These are phyloP conservation scores for Actenoides lindsayi DNA, from an alignment of 2,113 vertebrate genomes.

Conservation along the genomic window DNA sequence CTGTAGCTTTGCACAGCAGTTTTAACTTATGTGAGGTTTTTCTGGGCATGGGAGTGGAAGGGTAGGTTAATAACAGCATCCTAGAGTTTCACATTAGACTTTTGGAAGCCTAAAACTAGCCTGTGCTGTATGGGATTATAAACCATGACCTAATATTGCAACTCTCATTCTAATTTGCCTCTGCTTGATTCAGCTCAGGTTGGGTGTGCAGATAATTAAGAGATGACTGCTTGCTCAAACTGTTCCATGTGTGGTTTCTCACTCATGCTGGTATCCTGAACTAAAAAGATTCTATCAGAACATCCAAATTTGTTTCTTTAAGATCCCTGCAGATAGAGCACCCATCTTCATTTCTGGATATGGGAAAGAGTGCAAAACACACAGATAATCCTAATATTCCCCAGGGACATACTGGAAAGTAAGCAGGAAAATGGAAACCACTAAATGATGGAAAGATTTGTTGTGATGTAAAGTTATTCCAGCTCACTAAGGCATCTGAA, in stretches of 20 bases:
- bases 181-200: not conserved
- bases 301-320: not conserved
- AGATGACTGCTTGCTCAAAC: not conserved
- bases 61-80: not conserved
- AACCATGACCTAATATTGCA: not conserved
- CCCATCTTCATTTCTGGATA: not conserved
- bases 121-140: not conserved
- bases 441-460: not conserved
- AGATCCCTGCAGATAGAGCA: not conserved
- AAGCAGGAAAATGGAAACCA: not conserved
- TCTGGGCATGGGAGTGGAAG: not conserved
- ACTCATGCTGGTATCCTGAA: not conserved
- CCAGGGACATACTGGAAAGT: rapidly evolving
- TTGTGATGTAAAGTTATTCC: not conserved
- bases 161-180: not conserved
- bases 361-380: not conserved
- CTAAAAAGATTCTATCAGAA: not conserved
- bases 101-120: not conserved
- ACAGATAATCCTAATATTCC: not conserved
- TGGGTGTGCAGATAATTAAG: not conserved
- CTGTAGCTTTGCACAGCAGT: not conserved
- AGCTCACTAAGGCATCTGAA: not conserved
- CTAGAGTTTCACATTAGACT: not conserved
- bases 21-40: not conserved
- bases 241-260: not conserved